These are phyloP conservation scores for Tineola bisselliella DNA, from an alignment of 2,888 invertebrate species.

Conservation along the genomic window DNA sequence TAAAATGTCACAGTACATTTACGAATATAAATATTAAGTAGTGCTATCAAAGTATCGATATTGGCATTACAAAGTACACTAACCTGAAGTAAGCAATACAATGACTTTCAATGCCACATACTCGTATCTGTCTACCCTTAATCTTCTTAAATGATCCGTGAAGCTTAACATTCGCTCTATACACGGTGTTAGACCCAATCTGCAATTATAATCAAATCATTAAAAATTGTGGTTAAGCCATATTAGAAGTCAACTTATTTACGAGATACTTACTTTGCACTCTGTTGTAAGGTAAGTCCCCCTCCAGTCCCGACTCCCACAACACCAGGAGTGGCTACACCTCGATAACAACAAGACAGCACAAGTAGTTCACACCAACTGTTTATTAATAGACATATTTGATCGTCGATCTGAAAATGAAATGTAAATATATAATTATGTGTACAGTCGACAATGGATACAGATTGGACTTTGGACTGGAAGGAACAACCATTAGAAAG, in stretches of 20 bases:
- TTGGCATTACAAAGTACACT: background rate
- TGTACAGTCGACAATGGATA: too few species aligned
- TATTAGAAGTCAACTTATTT: too few species aligned
- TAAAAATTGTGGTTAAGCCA: too few species aligned
- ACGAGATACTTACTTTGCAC: conserved; percentile 64
- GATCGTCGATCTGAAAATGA: conserved; percentile 88
- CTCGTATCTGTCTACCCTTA: conserved; percentile 94
- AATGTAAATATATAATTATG: too few species aligned
- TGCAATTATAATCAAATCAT: conserved; percentile 30
- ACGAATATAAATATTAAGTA: background rate
- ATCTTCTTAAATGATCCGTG: conserved; percentile 88
- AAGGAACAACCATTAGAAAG: too few species aligned
- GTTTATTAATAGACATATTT: conserved; percentile 95
- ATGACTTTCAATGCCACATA: conserved; percentile 97
- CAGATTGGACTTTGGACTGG: too few species aligned
- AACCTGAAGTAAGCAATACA: conserved; percentile 90
- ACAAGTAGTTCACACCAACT: conserved; percentile 96
- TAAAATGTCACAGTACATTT: too few species aligned
- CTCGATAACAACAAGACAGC: conserved; percentile 94
- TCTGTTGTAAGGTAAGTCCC: conserved; percentile 59
- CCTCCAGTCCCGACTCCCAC: conserved; percentile 73
- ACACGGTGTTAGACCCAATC: conserved; percentile 83
- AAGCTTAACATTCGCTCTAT: conserved; percentile 95
- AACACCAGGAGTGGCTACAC: conserved; percentile 89
- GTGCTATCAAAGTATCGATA: background rate